phyloP scores from a whole-genome alignment of 2,888 invertebrate genomes.

The Clunio marinus region DNA sequence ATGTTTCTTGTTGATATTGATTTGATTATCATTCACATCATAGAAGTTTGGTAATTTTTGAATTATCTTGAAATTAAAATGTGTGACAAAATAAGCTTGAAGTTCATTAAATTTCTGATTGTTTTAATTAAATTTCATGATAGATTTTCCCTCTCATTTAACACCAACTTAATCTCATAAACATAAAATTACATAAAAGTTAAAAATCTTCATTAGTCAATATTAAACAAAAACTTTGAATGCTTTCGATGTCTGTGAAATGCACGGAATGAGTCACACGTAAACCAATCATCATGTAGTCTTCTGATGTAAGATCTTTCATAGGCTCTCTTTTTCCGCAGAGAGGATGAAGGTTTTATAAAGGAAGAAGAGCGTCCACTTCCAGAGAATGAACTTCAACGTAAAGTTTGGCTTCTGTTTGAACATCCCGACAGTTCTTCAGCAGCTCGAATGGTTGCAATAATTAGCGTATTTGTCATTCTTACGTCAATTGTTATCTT shows the following conservation, averaged over 20 bases:
- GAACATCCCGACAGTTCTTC: constrained; percentile 99
- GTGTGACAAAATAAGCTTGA: too few species aligned
- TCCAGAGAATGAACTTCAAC: constrained; percentile 94
- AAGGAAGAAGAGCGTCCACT: constrained; percentile 98
- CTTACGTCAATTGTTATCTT: constrained; percentile 98
- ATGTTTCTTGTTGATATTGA: constrained; percentile 6
- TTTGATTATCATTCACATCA: too few species aligned
- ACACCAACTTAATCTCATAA: too few species aligned
- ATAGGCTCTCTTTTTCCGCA: constrained; percentile 44
- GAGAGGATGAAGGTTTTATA: constrained; percentile 98
- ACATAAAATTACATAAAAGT: too few species aligned
- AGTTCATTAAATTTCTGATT: too few species aligned
- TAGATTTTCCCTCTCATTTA: too few species aligned
- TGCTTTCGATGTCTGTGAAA: constrained; percentile 14
- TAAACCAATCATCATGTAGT: neutral
- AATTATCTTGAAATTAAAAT: too few species aligned
- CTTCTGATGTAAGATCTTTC: constrained; percentile 38
- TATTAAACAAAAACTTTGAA: too few species aligned
- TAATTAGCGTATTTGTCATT: constrained; percentile 98
- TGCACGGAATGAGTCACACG: constrained; percentile 19
- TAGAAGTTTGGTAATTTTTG: too few species aligned
- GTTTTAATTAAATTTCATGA: too few species aligned
- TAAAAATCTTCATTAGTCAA: too few species aligned
- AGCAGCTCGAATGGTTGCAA: constrained; percentile 96
- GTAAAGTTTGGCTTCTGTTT: constrained; percentile 97